A percentile compares a stretch with the other conserved stretches of the same genome.
These are phyloP conservation scores for Aspidoscelis tigris DNA, from an alignment of 2,113 vertebrate species.

Conservation along the genomic window DNA sequence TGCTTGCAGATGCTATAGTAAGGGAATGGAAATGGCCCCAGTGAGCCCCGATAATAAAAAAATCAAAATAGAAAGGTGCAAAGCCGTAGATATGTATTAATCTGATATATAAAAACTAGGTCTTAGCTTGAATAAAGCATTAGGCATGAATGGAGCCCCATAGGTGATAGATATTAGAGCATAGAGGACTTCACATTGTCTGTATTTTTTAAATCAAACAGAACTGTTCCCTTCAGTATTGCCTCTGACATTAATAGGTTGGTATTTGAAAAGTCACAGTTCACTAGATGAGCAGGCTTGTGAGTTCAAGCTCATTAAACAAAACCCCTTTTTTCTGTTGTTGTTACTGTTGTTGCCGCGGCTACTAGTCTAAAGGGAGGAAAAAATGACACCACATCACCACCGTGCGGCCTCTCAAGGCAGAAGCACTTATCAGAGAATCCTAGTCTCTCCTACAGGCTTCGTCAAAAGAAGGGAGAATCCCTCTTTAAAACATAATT, in stretches of 20 bases:
- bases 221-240: slow-evolving; percentile 94
- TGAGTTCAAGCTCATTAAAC: slow-evolving; percentile 90
- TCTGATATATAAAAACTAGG: slow-evolving; percentile 84
- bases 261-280: slow-evolving; percentile 91
- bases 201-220: slow-evolving; percentile 96
- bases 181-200: slow-evolving; percentile 94
- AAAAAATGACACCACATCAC: slow-evolving; percentile 86
- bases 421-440: slow-evolving; percentile 22
- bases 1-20: slow-evolving; percentile 92
- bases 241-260: slow-evolving; percentile 98
- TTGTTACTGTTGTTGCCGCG: slow-evolving; percentile 50
- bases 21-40: slow-evolving; percentile 89
- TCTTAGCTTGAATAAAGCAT: slow-evolving; percentile 88
- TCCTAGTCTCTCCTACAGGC: slow-evolving; percentile 17
- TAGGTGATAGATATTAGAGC: slow-evolving; percentile 94
- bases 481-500: slow-evolving; percentile 36
- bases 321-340: slow-evolving; percentile 80
- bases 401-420: slow-evolving; percentile 83
- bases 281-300: slow-evolving; percentile 84
- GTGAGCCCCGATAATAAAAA: slow-evolving; percentile 89
- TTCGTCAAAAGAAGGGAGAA: slow-evolving; percentile 30
- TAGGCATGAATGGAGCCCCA: slow-evolving; percentile 87
- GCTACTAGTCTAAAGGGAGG: background rate
- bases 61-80: slow-evolving; percentile 86
- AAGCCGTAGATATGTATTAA: slow-evolving; percentile 88